Base-by-base conservation (phyloP, 2,888 invertebrate genomes). In the Hydrotaea diabolus region DNA sequence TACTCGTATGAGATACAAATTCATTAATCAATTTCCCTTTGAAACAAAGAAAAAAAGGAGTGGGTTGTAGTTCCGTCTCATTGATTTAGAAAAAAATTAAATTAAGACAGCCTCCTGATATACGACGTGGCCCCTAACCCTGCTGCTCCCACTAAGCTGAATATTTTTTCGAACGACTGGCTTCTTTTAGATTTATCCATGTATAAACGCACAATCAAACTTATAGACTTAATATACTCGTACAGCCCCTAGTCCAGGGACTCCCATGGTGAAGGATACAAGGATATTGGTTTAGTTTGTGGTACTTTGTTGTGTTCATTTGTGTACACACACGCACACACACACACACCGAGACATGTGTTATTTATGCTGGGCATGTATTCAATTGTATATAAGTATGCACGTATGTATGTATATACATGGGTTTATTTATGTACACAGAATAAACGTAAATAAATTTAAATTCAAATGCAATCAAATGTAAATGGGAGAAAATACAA, bases 401-500 rank as follows among this genome's bases (percentile, higher is more conserved):
- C 8, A 39, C 64, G 17, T n/a, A 36, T 17, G 17, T 39, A 66
- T 43, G 13, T 43, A 8, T 17, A 53, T 55, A 9, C 19, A 53
- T 55, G 23, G 5, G 21, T 19, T 2, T 59, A 59, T 8, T 3
- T 3, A 19, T 3, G 57, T 23, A 57, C 57, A 46, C 46, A 46
- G 13, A 62, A 71, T 74, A 55, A 43, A 55, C 62, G 64, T 59
- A 80, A 59, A 77, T 75, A 80, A 83, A 75, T 82, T 80, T 66
- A 69, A 62, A 81, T 85, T 72, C 64, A 75, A 69, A 80, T 71
- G 83, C 83, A 81, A 83, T 83, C 78, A 79, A 86, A 77, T 82
- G 64, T 31, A 83, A 82, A 83, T 71, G 64, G 21, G 71, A 39
- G 26, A 74, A 39, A 76, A 78, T 73, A 76, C 36, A 83, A 78